Conservation (phyloP, 2,888 invertebrate species). For the Xylophagus ater region DNA sequence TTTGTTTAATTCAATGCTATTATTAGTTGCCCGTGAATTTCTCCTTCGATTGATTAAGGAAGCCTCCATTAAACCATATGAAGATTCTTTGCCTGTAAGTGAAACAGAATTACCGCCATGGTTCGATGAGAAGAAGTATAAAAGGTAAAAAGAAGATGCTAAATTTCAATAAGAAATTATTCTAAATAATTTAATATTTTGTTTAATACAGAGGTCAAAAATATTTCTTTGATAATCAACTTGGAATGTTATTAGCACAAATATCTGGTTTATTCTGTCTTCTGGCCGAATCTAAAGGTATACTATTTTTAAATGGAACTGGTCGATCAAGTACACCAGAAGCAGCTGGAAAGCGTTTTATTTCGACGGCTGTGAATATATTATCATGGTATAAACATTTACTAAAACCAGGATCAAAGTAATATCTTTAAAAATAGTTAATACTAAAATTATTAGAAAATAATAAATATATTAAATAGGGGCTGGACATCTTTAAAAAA, state of each 20-base stretch:
- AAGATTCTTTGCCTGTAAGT: too few relatives aligned
- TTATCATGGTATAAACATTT: conserved; percentile 63
- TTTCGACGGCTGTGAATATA: conserved; percentile 61
- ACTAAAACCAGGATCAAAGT: conserved; percentile 50
- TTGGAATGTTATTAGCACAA: conserved; percentile 53
- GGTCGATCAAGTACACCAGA: conserved; percentile 49
- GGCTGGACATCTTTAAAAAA: conserved; percentile 51
- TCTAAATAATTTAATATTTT: too few relatives aligned
- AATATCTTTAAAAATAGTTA: conserved; percentile 29
- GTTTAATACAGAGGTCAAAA: conserved; percentile 55
- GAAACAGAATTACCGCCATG: too few relatives aligned
- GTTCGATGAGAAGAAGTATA: too few relatives aligned
- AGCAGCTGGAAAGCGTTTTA: conserved; percentile 58
- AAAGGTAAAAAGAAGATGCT: too few relatives aligned
- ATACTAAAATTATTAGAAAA: not conserved
- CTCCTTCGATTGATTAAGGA: too few relatives aligned
- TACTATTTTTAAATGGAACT: conserved; percentile 53
- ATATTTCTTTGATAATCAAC: conserved; percentile 55
- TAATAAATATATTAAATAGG: conserved; percentile 32
- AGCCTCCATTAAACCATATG: too few relatives aligned
- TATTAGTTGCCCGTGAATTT: too few relatives aligned
- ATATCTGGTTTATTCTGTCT: conserved; percentile 57
- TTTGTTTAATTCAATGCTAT: too few relatives aligned
- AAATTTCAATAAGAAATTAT: too few relatives aligned
- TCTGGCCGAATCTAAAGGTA: conserved; percentile 55